Conservation (phyloP, 1,140 invertebrate species). For the Tetragonula clypearis region DNA sequence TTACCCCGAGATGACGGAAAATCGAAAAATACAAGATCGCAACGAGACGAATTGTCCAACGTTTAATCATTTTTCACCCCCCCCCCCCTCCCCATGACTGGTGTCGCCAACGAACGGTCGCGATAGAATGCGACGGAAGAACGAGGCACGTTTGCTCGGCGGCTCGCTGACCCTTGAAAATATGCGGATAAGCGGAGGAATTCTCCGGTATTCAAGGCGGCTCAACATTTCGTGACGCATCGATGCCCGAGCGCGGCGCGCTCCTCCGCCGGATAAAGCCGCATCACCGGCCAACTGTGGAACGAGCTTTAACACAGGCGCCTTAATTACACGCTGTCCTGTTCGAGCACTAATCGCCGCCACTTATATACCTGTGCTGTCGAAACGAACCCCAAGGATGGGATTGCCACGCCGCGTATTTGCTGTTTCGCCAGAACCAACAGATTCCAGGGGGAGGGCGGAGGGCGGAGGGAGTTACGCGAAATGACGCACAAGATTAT, state of each 20-base stretch:
- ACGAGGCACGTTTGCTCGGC: constrained; percentile 17
- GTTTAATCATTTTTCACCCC: not conserved
- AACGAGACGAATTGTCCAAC: no score
- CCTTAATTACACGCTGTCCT: constrained; percentile 48
- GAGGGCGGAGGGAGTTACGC: not conserved
- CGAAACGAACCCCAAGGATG: constrained; percentile 2
- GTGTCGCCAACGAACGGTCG: not conserved
- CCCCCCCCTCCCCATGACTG: not conserved
- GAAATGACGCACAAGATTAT: not conserved
- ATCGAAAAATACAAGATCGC: not conserved
- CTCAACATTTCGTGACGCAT: constrained; percentile 58
- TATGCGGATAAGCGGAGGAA: constrained; percentile 64
- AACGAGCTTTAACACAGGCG: constrained; percentile 40
- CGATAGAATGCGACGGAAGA: not conserved
- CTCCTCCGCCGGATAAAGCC: constrained; percentile 26
- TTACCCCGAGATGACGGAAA: no score
- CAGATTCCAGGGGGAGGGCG: not conserved
- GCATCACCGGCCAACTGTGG: constrained; percentile 39
- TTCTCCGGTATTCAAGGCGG: constrained; percentile 54
- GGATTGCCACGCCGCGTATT: not conserved
- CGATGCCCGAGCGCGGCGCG: constrained; percentile 50
- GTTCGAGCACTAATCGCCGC: constrained; percentile 31
- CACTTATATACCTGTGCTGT: constrained; percentile 23
- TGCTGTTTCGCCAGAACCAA: not conserved
- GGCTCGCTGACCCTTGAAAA: constrained; percentile 66